Base-by-base conservation (phyloP, 2,888 invertebrate genomes). In the Operophtera brumata region DNA sequence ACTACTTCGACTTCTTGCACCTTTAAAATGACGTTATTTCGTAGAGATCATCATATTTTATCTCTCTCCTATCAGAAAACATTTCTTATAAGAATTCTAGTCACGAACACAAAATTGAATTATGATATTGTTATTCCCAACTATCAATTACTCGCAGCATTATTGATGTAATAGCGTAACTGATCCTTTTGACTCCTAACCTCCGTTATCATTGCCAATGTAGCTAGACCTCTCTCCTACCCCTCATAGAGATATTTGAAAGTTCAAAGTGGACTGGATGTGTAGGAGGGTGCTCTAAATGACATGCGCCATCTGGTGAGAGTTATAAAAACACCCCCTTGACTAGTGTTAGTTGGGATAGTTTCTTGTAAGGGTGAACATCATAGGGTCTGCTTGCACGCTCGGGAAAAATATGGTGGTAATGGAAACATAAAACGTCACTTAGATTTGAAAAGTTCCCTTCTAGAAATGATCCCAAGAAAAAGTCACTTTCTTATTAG, bases 121-220 rank as follows among this genome's bases (percentile, higher is more conserved):
- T 78, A 86, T 81, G 77, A 76, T 84, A 87, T 86, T 84, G 86
- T 83, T 87, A 86, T 85, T 66, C 70, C 73, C 74, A 68, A 66
- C 78, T 76, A 86, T 86, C 86, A 82, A 83, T 86, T 82, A 82
- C 78, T 72, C 59, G 60, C 65, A 66, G 72, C 73, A 76, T 75
- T 80, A 87, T 86, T 81, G 84, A 83, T 82, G 80, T 83, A 82
- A 83, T 77, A 71, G 76, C 77, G 75, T 69, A 79, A 75, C 84
- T 67, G 82, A 87, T 86, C 79, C 78, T 73, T 84, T 87, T 87
- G 85, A 85, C 86, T 85, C 77, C 81, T 85, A 85, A 86, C 86
- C 87, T 86, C 72, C 60, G 65, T 64, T 48, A 57, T 59, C 57
- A 67, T 69, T 64, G 62, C 84, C 81, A 82, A 54, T 50, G 11